phyloP scores from a whole-genome alignment of 2,113 vertebrate genomes.

The Amblyopsis rosae region DNA sequence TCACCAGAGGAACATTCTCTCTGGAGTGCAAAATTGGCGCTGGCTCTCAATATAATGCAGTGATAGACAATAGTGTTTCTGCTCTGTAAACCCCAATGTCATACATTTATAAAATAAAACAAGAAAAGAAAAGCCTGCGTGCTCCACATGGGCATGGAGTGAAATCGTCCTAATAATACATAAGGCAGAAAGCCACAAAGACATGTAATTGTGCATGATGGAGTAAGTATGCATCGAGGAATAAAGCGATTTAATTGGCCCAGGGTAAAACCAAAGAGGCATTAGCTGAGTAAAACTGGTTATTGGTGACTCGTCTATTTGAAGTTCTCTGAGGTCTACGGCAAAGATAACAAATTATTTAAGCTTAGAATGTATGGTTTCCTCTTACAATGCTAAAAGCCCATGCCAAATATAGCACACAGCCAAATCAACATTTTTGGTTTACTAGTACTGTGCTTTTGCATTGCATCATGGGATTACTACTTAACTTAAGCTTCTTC shows the following conservation, averaged over 20 bases:
- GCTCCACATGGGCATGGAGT: not conserved
- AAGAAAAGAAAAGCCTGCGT: not conserved
- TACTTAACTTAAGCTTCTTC: too few species aligned
- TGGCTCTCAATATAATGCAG: conserved; percentile 13
- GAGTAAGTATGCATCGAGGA: not conserved
- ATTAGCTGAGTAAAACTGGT: not conserved
- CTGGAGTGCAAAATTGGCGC: not conserved
- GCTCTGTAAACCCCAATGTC: conserved; percentile 1
- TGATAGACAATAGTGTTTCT: conserved; percentile 1
- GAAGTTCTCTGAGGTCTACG: not conserved
- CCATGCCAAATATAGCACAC: not conserved
- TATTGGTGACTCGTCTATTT: not conserved
- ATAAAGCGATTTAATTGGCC: not conserved
- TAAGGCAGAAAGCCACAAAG: not conserved
- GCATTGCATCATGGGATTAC: not conserved
- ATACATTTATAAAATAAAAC: not conserved
- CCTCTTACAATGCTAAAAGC: too few species aligned
- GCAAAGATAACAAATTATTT: not conserved
- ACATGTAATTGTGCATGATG: not conserved
- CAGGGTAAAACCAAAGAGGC: not conserved
- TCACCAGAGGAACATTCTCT: conserved; percentile 16
- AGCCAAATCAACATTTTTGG: not conserved
- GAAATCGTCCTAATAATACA: not conserved
- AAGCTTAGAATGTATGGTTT: not conserved
- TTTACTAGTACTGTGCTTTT: not conserved